These are phyloP conservation scores for Ectropis grisescens DNA, from an alignment of 1,140 invertebrate species.

Conservation along the genomic window DNA sequence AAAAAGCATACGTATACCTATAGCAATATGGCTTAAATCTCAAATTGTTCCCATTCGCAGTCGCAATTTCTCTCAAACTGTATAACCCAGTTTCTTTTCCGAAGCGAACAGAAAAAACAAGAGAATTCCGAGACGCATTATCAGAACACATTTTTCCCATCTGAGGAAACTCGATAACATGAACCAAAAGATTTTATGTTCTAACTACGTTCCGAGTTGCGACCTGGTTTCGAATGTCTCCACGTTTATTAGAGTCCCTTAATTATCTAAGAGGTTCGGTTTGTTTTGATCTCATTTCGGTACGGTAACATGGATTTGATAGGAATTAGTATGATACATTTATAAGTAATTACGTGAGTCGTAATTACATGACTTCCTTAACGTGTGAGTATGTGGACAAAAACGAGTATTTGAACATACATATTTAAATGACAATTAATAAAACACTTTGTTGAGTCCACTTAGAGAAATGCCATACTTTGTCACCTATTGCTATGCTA, in stretches of 20 bases:
- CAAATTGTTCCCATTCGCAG: not conserved
- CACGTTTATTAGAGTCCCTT: constrained; percentile 24
- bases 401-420: not conserved
- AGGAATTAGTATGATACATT: not conserved
- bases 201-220: constrained; percentile 14
- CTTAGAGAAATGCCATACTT: too few relatives aligned
- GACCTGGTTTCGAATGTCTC: constrained; percentile 7
- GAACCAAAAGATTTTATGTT: constrained; percentile 25
- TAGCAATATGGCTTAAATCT: not conserved
- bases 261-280: constrained; percentile 22
- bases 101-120: constrained; percentile 11
- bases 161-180: constrained; percentile 22
- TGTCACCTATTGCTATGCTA: too few relatives aligned
- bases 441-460: too few relatives aligned
- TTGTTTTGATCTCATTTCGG: not conserved
- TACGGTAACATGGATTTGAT: not conserved
- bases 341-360: not conserved
- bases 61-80: too few relatives aligned
- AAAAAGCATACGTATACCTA: not conserved
- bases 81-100: too few relatives aligned
- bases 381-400: not conserved
- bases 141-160: constrained; percentile 26
- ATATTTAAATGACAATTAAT: not conserved
- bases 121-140: constrained; percentile 16
- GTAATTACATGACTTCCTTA: not conserved